Evolutionary conservation across 2,888 invertebrate genomes (phyloP), one percentile per base, ranked within the genome.

Genomic region (Eupsilia transversa): DNA sequence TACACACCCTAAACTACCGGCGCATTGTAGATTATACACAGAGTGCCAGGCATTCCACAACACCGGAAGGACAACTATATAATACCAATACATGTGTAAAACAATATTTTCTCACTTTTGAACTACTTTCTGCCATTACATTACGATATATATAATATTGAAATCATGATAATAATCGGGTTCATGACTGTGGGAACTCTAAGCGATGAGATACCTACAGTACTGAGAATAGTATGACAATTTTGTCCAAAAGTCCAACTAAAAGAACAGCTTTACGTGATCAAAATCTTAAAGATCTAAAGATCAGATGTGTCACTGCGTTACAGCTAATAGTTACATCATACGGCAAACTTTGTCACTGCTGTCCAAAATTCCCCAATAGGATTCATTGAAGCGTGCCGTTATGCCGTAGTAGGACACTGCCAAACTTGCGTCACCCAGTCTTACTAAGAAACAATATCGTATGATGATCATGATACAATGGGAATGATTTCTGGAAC

Each of bases 361-460:
- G 66, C 69, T 52, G 63, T 54, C 43, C 27, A 72, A 65, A 87
- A 80, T 79, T 87, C 57, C 75, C 86, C 79, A 82, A 70, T 57
- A 59, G 4, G 33, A 57, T 69, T 77, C 63, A 35, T 33, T 60
- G 80, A 82, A 82, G 35, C 67, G 33, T 60, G 41, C 43, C 33
- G n/a, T 57, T 67, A 46, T 41, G 27, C 33, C n/a, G 6, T 54
- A 61, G 59, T 76, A 23, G 59, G 52, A 35, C 30, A 64, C 35
- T 72, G 77, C 56, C 68, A 66, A 70, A 71, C 30, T 78, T 79
- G 68, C 75, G 85, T 85, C 87, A 82, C 69, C n/a, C 6, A 52
- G 35, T 73, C 65, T 49, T 85, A 86, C 80, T 66, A 70, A 81
- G 84, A 88, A 86, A 77, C 81, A 67, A 56, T 82, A 84, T 88